Percentiles rank a stretch among this genome's conserved stretches.
Conservation (phyloP, 1,140 invertebrate genomes). For the Sesamia nonagrioides region DNA sequence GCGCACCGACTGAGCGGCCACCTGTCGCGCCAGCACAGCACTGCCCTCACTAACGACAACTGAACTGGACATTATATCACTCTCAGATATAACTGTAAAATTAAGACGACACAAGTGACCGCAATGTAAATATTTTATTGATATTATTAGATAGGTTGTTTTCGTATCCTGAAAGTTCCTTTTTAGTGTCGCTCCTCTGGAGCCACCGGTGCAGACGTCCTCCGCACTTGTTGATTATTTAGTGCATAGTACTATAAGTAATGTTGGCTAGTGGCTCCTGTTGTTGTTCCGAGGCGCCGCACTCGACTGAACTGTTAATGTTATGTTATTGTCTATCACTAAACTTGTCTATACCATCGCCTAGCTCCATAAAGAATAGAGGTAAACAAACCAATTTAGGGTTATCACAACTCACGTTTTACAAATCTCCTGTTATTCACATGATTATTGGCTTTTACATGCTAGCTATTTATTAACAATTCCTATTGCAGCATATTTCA, state of each 20-base stretch:
- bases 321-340: not conserved
- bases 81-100: too few relatives aligned
- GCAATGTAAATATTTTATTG: slow-evolving; percentile 11
- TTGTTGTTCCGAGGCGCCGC: not conserved
- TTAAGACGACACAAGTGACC: not conserved
- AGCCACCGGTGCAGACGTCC: not conserved
- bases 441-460: too few relatives aligned
- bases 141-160: slow-evolving; percentile 1
- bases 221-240: not conserved
- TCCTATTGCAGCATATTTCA: too few relatives aligned
- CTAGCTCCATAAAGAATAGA: too few relatives aligned
- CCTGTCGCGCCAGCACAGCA: not conserved
- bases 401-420: too few relatives aligned
- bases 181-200: not conserved
- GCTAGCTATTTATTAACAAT: too few relatives aligned
- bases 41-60: too few relatives aligned
- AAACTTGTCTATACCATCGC: too few relatives aligned
- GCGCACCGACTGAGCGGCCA: slow-evolving; percentile 61
- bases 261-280: not conserved
- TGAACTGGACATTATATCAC: too few relatives aligned
- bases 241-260: not conserved
- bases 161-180: slow-evolving; percentile 30
- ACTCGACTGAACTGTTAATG: not conserved
- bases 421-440: too few relatives aligned
- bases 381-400: too few relatives aligned